Evolutionary conservation across 2,888 invertebrate species (phyloP), one percentile per base, ranked within the genome.

Genomic region (Megastigmus dorsalis): DNA sequence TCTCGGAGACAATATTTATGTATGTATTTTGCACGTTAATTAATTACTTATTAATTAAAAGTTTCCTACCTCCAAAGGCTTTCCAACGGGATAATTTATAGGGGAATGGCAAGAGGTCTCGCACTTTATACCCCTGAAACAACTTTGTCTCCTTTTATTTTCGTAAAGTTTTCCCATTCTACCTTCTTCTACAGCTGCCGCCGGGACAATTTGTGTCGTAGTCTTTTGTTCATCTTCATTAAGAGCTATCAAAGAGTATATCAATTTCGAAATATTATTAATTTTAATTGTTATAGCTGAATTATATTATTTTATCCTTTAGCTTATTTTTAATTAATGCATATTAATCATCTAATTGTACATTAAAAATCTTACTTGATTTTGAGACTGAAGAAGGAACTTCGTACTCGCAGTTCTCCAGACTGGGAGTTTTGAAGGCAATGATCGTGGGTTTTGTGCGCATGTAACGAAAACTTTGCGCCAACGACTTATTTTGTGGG

Each of bases 381-480:
- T 92, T 90, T 59, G 92, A 90, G 54, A 90, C 90, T 50, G 91
- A 90, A 10, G 77, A 60, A 55, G 78, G 73, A 36, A 77, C 38
- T 54, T 83, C 80, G 50, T 82, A 81, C 76, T 94, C 93, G 80
- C 91, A 92, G 81, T 92, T 92, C 78, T 95, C 95, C 68, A 93
- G 87, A 86, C 93, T 94, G 1, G 96, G 96, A 1, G 95, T 94
- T 87, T 95, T 94, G 84, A 95, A 95, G 0, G 95, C 95, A 59
- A 96, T 95, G 78, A 96, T 95, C 0, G 95, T 95, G 0, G 97
- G 97, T 82, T 96, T 96, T 79, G 93, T 93, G 52, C 96, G 89
- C 95, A 96, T 95, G 85, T 96, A 96, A n/a, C 95, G 91, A 88
- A 96, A 96, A 84, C 95, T 95, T 83, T 95, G 95, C 0, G 95